phyloP scores from a whole-genome alignment of 2,888 invertebrate genomes.

The Conistra vaccinii region DNA sequence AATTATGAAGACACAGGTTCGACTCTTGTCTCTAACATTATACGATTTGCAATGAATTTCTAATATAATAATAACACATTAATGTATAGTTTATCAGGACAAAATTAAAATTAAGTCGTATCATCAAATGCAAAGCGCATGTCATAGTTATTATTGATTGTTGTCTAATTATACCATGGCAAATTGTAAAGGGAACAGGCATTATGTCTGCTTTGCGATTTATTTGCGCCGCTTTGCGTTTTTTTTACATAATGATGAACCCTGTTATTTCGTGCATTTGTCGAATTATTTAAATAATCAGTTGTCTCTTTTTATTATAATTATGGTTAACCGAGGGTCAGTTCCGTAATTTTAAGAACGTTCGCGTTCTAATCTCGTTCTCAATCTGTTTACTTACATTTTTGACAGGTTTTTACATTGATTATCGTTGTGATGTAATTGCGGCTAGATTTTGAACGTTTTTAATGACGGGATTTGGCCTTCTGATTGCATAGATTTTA shows the following conservation, averaged over 20 bases:
- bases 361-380: not conserved
- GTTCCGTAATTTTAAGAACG: not conserved
- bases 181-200: not conserved
- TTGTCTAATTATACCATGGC: not conserved
- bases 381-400: not conserved
- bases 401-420: too few relatives aligned
- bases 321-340: not conserved
- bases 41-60: not conserved
- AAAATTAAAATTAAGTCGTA: not conserved
- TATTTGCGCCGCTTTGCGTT: not conserved
- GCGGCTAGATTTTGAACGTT: not conserved
- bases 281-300: not conserved
- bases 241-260: not conserved
- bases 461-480: not conserved
- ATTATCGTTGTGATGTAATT: not conserved
- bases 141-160: not conserved
- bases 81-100: not conserved
- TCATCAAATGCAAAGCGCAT: not conserved
- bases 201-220: slow-evolving; percentile 1
- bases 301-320: not conserved
- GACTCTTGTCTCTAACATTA: not conserved
- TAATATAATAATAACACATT: not conserved
- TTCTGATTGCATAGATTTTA: not conserved
- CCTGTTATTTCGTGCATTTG: not conserved
- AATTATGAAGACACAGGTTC: not conserved